phyloP scores from a whole-genome alignment of 2,888 invertebrate genomes.

The Vanessa cardui region DNA sequence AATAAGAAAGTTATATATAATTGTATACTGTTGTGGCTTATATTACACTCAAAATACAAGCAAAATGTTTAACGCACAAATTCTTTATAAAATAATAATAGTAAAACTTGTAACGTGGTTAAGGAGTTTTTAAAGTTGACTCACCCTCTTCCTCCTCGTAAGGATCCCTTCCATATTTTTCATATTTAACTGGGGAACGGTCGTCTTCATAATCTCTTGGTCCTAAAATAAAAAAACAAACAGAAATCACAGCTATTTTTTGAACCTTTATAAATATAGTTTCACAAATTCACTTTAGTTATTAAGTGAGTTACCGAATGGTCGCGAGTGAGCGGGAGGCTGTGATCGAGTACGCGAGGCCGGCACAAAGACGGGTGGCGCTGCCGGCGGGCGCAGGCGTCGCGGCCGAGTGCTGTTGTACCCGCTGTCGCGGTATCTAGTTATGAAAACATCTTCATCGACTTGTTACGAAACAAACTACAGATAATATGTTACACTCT shows the following conservation, averaged over 20 bases:
- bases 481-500: too few relatives aligned
- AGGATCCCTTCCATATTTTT: conserved; percentile 50
- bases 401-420: conserved; percentile 65
- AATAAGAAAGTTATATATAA: too few relatives aligned
- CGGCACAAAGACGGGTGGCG: conserved; percentile 35
- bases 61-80: too few relatives aligned
- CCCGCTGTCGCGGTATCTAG: conserved; percentile 74
- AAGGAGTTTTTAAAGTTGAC: neutral
- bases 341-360: conserved; percentile 56
- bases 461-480: too few relatives aligned
- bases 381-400: conserved; percentile 41
- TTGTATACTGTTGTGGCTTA: too few relatives aligned
- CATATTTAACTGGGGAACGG: conserved; percentile 54
- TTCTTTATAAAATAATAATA: too few relatives aligned
- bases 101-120: too few relatives aligned
- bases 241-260: too few relatives aligned
- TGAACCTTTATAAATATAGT: neutral
- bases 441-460: neutral
- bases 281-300: neutral
- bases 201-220: conserved; percentile 60
- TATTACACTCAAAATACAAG: too few relatives aligned
- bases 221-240: conserved; percentile 42
- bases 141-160: conserved; percentile 63
- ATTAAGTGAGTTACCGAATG: conserved; percentile 13
- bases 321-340: conserved; percentile 50